These are phyloP conservation scores for Dendrolimus houi DNA, from an alignment of 2,888 invertebrate species.

Conservation along the genomic window DNA sequence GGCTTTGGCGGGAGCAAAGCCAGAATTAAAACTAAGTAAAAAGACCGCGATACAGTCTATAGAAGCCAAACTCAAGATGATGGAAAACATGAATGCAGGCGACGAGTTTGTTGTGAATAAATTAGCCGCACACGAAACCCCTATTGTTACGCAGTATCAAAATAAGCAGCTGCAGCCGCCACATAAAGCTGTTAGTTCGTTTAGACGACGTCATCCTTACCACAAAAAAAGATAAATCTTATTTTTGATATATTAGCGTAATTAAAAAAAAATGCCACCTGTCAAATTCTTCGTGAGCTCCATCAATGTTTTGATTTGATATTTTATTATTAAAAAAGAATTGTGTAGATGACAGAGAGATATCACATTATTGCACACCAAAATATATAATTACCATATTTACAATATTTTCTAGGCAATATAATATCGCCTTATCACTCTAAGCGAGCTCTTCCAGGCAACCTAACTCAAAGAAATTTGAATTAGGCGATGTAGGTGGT, in stretches of 20 bases:
- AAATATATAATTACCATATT: too few species aligned
- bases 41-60: slow-evolving; percentile 91
- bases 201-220: slow-evolving; percentile 63
- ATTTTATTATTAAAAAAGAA: too few species aligned
- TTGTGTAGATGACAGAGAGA: too few species aligned
- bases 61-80: slow-evolving; percentile 89
- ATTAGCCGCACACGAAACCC: slow-evolving; percentile 78
- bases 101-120: slow-evolving; percentile 87
- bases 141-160: slow-evolving; percentile 83
- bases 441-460: too few species aligned
- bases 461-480: too few species aligned
- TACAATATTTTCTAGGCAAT: too few species aligned
- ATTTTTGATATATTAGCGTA: not conserved
- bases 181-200: slow-evolving; percentile 47
- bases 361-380: too few species aligned
- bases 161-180: slow-evolving; percentile 58
- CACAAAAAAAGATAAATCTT: slow-evolving; percentile 60
- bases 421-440: too few species aligned
- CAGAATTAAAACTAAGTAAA: slow-evolving; percentile 81
- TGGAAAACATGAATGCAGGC: slow-evolving; percentile 81
- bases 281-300: too few species aligned
- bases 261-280: too few species aligned
- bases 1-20: slow-evolving; percentile 81
- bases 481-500: too few species aligned
- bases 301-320: too few species aligned